phyloP scores from a whole-genome alignment of 2,797 vertebrate genomes.

The Numenius phaeopus region DNA sequence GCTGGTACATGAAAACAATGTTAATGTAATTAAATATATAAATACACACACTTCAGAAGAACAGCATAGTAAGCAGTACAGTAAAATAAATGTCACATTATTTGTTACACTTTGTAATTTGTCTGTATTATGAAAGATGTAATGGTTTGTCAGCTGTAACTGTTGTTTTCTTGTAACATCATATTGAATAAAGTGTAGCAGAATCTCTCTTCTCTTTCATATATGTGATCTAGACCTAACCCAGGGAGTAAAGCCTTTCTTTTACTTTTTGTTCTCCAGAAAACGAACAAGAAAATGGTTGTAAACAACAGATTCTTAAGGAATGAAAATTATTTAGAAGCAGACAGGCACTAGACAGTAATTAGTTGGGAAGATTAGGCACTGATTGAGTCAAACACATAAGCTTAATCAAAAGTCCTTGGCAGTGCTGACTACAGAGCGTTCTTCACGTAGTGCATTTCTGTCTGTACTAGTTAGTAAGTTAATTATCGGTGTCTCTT shows the following conservation, averaged over 20 bases:
- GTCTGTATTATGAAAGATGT: constrained; percentile 96
- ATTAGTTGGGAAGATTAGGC: constrained; percentile 7
- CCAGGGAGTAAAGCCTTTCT: not conserved
- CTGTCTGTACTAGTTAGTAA: not conserved
- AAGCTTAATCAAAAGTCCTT: constrained; percentile 17
- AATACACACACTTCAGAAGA: constrained; percentile 67
- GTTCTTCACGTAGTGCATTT: not conserved
- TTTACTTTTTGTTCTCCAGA: not conserved
- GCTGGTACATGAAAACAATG: constrained; percentile 81
- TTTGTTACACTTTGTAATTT: constrained; percentile 93
- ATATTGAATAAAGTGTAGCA: constrained; percentile 90
- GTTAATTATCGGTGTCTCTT: constrained; percentile 5
- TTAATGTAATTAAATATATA: constrained; percentile 83
- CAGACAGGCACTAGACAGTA: not conserved
- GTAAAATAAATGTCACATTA: constrained; percentile 90
- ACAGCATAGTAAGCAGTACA: constrained; percentile 84
- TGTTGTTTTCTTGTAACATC: constrained; percentile 94
- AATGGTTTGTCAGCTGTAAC: constrained; percentile 93
- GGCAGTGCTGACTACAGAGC: not conserved
- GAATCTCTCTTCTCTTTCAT: constrained; percentile 65
- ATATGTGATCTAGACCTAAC: constrained; percentile 14
- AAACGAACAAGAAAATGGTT: not conserved
- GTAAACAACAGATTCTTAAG: constrained; percentile 30
- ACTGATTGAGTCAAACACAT: not conserved
- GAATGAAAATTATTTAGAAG: not conserved